These are phyloP conservation scores for Lepidotrigona ventralis DNA, from an alignment of 1,140 invertebrate species.

Conservation along the genomic window DNA sequence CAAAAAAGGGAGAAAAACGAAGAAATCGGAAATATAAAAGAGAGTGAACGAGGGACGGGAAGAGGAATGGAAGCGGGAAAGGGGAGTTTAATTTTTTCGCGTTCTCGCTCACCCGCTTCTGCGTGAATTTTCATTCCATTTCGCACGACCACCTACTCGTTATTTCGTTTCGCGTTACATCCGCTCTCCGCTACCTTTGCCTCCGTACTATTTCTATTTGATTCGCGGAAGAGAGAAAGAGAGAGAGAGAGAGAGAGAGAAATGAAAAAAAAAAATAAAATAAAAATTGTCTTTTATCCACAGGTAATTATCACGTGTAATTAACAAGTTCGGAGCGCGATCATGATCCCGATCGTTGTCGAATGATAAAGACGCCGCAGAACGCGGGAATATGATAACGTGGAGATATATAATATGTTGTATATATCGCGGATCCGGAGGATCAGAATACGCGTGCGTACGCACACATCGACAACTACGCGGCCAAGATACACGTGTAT, in stretches of 20 bases:
- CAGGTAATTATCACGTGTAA: too few relatives aligned
- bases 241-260: too few relatives aligned
- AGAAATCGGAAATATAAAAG: conserved; percentile 25
- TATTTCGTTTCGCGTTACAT: conserved; percentile 56
- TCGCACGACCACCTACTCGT: conserved; percentile 61
- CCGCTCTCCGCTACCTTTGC: background rate
- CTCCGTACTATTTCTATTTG: background rate
- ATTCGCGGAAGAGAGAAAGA: background rate
- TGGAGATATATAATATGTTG: too few relatives aligned
- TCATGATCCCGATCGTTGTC: too few relatives aligned
- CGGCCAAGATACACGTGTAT: background rate
- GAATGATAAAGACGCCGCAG: too few relatives aligned
- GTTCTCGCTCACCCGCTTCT: conserved; percentile 52
- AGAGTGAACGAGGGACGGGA: background rate
- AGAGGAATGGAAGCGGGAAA: background rate
- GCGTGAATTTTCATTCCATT: conserved; percentile 66
- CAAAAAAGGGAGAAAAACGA: background rate
- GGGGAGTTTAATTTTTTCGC: conserved; percentile 56
- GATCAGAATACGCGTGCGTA: too few relatives aligned
- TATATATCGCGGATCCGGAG: too few relatives aligned
- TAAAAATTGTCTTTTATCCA: too few relatives aligned
- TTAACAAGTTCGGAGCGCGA: too few relatives aligned
- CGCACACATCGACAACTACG: too few relatives aligned
- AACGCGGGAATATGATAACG: too few relatives aligned
- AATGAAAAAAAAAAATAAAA: too few relatives aligned